Evolutionary conservation across 2,113 vertebrate species (phyloP).

Genomic region (Corapipo altera): DNA sequence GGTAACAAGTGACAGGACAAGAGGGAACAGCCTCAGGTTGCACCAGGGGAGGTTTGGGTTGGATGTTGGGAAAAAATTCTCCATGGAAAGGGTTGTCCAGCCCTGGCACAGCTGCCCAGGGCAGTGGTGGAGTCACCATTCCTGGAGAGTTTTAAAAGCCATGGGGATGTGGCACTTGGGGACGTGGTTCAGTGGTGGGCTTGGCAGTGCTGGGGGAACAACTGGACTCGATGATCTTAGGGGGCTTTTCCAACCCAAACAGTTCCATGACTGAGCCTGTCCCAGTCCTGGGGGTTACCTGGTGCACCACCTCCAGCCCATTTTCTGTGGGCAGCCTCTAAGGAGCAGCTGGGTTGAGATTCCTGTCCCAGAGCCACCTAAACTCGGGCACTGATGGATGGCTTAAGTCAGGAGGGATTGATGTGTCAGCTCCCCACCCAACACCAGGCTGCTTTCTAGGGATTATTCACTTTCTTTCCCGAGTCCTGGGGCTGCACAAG

Average conservation of each 20-base stretch:
- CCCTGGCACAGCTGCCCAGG: not conserved
- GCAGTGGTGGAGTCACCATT: fast-evolving
- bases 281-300: not conserved
- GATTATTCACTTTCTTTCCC: not conserved
- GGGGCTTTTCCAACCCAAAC: not conserved
- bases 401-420: not conserved
- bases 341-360: not conserved
- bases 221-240: not conserved
- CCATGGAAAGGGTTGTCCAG: not conserved
- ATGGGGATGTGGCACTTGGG: not conserved
- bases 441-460: not conserved
- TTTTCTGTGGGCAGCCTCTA: not conserved
- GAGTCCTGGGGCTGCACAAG: not conserved
- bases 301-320: not conserved
- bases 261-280: not conserved
- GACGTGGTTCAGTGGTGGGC: fast-evolving
- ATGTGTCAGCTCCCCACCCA: not conserved
- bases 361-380: not conserved
- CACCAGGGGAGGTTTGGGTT: not conserved
- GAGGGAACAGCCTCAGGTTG: not conserved
- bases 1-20: not conserved
- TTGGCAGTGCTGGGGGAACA: not conserved
- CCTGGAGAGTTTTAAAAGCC: not conserved
- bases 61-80: not conserved
- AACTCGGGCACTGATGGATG: fast-evolving